These are phyloP conservation scores for Adelges cooleyi DNA, from an alignment of 1,140 invertebrate genomes.

Conservation along the genomic window DNA sequence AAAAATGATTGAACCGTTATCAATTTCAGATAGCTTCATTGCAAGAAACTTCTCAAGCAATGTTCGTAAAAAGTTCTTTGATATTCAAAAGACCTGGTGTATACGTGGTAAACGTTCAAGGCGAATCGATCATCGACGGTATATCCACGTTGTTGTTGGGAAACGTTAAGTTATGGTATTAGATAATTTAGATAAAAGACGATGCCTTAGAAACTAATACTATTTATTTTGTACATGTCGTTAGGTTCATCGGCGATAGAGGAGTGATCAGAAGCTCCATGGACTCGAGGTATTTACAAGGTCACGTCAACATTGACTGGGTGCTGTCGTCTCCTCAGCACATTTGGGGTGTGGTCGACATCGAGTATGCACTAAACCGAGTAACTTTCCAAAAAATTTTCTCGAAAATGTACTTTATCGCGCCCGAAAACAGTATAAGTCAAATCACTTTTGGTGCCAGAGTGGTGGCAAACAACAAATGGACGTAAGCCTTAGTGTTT, in stretches of 20 bases:
- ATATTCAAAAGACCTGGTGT: constrained; percentile 3
- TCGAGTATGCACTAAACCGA: neutral
- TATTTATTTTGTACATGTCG: too few species aligned
- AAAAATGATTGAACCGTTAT: too few species aligned
- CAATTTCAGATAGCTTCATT: constrained; percentile 1
- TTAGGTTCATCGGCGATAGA: constrained; percentile 7
- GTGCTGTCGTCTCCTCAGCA: neutral
- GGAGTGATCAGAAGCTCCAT: constrained; percentile 7
- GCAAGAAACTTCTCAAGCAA: constrained; percentile 4
- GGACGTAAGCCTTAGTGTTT: neutral
- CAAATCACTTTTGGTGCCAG: neutral
- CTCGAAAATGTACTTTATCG: constrained; percentile 5
- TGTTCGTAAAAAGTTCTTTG: constrained; percentile 14
- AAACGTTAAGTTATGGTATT: constrained; percentile 11
- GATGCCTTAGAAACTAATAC: too few species aligned
- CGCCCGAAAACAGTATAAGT: constrained; percentile 14
- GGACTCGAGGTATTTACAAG: constrained; percentile 16
- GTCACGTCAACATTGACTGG: constrained; percentile 17
- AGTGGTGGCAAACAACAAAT: constrained; percentile 8
- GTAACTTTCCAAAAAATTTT: constrained; percentile 4
- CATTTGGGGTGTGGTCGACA: constrained; percentile 3
- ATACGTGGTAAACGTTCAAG: constrained; percentile 14
- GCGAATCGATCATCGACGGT: constrained; percentile 10
- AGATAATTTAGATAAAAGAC: too few species aligned
- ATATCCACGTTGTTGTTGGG: constrained; percentile 1